Conservation (phyloP, 2,888 invertebrate genomes). For the Synanthedon vespiformis region DNA sequence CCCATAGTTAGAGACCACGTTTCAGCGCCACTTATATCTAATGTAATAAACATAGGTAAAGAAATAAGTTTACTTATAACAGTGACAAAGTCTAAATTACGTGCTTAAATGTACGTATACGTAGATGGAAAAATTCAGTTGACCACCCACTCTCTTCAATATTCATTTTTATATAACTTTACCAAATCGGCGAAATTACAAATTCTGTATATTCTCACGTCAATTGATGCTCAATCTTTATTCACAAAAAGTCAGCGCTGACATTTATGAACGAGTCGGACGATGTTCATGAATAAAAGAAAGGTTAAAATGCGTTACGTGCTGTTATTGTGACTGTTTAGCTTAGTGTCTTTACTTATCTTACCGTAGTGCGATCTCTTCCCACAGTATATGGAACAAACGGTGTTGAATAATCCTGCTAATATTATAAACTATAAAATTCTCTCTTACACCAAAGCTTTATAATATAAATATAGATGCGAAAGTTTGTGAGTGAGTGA, state of each 20-base stretch:
- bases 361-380: not conserved
- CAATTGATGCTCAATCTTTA: constrained; percentile 46
- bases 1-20: no score
- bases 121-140: not conserved
- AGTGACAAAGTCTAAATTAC: not conserved
- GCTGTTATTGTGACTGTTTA: constrained; percentile 19
- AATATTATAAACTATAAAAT: no score
- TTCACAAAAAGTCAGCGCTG: constrained; percentile 11
- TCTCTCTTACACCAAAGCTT: no score
- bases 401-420: no score
- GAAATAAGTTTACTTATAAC: not conserved
- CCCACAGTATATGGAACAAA: not conserved
- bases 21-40: no score
- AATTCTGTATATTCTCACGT: constrained; percentile 36
- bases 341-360: constrained; percentile 31
- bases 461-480: no score
- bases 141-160: not conserved
- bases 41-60: not conserved
- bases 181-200: not conserved
- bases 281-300: not conserved
- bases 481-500: no score
- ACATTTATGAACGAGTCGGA: not conserved
- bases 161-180: not conserved
- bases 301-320: constrained; percentile 26
- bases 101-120: not conserved